Conservation (phyloP, 2,113 vertebrate species). For the Myiozetetes cayanensis region DNA sequence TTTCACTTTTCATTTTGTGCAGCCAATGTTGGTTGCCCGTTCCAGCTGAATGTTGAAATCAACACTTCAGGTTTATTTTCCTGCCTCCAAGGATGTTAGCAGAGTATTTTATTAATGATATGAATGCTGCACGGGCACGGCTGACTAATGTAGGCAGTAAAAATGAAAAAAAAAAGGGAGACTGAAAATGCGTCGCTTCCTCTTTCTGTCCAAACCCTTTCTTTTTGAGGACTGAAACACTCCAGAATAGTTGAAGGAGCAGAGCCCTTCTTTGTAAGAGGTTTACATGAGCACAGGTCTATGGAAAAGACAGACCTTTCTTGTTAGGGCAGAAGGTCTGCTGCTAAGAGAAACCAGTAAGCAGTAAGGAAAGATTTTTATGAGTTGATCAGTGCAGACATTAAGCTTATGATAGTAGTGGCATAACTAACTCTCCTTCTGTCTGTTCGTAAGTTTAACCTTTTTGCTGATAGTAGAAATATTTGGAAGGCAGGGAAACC, state of each 20-base stretch:
- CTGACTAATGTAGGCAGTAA: neutral
- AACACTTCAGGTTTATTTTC: neutral
- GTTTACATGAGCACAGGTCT: neutral
- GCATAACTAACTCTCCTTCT: neutral
- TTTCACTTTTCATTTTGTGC: neutral
- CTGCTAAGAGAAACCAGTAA: neutral
- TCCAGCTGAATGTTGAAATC: neutral
- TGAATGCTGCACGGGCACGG: neutral
- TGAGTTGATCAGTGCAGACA: neutral
- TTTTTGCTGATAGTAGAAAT: slow-evolving; percentile 24
- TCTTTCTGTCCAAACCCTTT: neutral
- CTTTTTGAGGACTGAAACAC: neutral
- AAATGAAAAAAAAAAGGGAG: neutral
- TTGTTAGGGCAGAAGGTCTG: neutral
- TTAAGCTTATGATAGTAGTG: neutral
- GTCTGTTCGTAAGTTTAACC: slow-evolving; percentile 7
- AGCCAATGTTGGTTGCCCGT: neutral
- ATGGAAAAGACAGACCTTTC: neutral
- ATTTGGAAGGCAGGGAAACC: neutral
- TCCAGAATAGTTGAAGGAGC: neutral
- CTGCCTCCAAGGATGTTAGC: neutral
- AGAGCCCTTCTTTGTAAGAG: neutral
- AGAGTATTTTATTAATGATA: neutral
- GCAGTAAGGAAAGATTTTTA: neutral
- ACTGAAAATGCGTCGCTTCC: neutral